Evolutionary conservation across 2,797 vertebrate genomes (phyloP), one percentile per base, ranked within the genome.

Genomic region (Tenualosa thibaudeaui): DNA sequence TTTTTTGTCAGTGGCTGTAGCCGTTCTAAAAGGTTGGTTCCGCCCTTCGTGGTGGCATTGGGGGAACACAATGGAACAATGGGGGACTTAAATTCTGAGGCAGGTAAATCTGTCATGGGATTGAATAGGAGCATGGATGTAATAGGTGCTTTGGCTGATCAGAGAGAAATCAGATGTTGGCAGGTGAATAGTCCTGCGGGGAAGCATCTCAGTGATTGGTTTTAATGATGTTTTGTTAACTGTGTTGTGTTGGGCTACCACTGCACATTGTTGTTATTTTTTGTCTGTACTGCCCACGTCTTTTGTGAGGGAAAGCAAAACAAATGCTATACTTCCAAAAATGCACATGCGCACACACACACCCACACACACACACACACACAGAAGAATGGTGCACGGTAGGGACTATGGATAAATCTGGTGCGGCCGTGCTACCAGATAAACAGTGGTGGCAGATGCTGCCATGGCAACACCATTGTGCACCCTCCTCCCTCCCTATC

Each of bases 401-500:
- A 88, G 89, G 92, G 90, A 93, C 93, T 95, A 90, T 75, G 90
- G 89, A 89, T 92, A 94, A 93, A 94, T 95, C 93, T 92, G 93
- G 92, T 94, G 94, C 82, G 86, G 93, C 92, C 92, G 91, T 91
- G 91, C 93, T 94, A 94, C 92, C 94, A 94, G 94, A 96, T 96
- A 96, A 97, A 97, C 95, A 96, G 92, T 96, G 95, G 95, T 96
- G 95, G 95, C 96, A 96, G 96, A 94, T 95, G 96, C 96, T 97
- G 87, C 96, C 96, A 96, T 97, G 92, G 96, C 93, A 97, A 98
- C 97, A 91, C 91, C 92, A 93, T 96, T 93, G 92, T 94, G 92
- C 94, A 88, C 89, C 87, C 92, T 91, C 93, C 85, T 85, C 86
- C 37, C 31, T 40, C 68, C 37, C 68, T 75, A 31, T 75, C 86